Evolutionary conservation across 2,113 vertebrate species (phyloP).

Genomic region (Xenopus laevis): DNA sequence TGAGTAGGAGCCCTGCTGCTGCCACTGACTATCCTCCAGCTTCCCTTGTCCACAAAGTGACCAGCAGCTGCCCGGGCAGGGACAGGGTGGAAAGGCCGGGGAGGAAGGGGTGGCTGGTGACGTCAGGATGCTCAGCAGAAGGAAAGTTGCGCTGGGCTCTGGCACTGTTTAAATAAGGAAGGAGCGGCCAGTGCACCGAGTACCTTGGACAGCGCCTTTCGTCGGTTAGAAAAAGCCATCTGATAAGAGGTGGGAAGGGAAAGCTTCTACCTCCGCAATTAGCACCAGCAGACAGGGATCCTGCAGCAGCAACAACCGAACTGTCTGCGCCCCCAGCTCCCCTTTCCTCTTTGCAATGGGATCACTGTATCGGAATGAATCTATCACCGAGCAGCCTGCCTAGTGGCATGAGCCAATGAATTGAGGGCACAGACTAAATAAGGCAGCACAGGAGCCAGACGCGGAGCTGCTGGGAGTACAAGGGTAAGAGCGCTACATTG

Average conservation of each 20-base stretch:
- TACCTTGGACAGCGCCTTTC: neutral
- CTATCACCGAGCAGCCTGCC: neutral
- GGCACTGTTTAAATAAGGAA: constrained; percentile 4
- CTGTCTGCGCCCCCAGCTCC: constrained; percentile 5
- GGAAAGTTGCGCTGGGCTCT: constrained; percentile 43
- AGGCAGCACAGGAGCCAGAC: neutral
- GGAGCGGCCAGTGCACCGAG: neutral
- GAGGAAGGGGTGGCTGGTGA: neutral
- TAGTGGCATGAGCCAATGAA: neutral
- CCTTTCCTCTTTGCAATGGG: constrained; percentile 7
- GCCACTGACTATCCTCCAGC: too few species aligned
- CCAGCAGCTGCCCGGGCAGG: too few species aligned
- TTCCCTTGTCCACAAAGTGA: too few species aligned
- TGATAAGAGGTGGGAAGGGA: constrained; percentile 15
- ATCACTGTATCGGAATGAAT: constrained; percentile 31
- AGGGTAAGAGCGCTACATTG: neutral
- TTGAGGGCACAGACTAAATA: neutral
- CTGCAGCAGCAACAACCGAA: constrained; percentile 6
- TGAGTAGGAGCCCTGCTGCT: too few species aligned
- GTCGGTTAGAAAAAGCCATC: neutral
- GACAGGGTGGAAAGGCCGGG: accelerated
- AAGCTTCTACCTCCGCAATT: constrained; percentile 28
- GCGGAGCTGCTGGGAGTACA: neutral
- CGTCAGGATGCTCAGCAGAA: constrained; percentile 11
- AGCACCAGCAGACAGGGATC: constrained; percentile 15